Evolutionary conservation across 2,888 invertebrate species (phyloP), one percentile per base, ranked within the genome.

Genomic region (Emesis furor): DNA sequence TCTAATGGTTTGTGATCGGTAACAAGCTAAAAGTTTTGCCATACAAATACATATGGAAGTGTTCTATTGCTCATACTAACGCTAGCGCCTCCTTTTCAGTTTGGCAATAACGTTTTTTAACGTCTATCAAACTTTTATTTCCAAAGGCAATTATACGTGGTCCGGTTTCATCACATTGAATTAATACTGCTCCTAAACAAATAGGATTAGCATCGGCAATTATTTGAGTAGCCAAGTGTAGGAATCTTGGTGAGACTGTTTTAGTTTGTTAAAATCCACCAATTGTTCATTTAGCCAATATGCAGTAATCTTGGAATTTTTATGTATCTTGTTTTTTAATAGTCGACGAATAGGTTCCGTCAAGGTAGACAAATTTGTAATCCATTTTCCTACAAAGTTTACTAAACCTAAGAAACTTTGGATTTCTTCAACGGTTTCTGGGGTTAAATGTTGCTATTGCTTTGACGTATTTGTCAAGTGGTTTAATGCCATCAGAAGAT

Each of bases 1-100:
- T 92, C 91, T 8, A 96, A 83, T 0, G 95, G 93, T 75, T 91
- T 91, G 67, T 91, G 91, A 68, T 92, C 90, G 0, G 84, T 92
- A 0, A 91, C 76, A 3, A 92, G 86, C 1, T 92, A 71, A 89
- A 90, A n/a, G 80, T 39, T 62, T 88, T 85, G 2, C 88, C 89
- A 76, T 62, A 89, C 3, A 90, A 73, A 30, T 46, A 89, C n/a
- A 86, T 81, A 3, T 84, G 10, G 46, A 89, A 88, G 68, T 88
- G 86, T 30, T 90, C 90, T 0, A 90, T 80, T 0, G 90, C 86
- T 89, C 90, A 90, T 0, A 90, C 90, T 2, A 90, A 55, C 0
- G 89, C 88, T 1, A 91, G 59, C 0, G 91, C 91, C 62, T 91
- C 90, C 59, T 91, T 91, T 77, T 91, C 90, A 0, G 91, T 90